These are phyloP conservation scores for Tetramorium alpestre DNA, from an alignment of 1,140 invertebrate genomes.

Conservation along the genomic window DNA sequence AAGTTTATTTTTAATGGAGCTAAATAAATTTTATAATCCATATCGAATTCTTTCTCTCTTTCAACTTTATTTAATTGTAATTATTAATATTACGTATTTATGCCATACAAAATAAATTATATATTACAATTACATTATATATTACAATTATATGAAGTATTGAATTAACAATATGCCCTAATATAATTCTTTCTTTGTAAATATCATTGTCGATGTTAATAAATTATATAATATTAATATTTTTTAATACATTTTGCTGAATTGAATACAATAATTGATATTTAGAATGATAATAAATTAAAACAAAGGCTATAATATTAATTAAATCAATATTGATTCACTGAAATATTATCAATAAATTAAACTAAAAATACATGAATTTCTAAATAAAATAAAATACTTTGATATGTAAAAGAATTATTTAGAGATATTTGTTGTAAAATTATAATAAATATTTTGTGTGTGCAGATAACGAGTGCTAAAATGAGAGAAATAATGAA, in stretches of 20 bases:
- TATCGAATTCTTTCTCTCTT: no score
- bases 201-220: neutral
- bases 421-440: neutral
- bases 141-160: neutral
- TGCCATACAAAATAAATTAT: neutral
- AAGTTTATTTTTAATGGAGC: no score
- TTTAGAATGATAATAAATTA: neutral
- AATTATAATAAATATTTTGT: conserved; percentile 10
- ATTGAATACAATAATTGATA: neutral
- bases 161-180: no score
- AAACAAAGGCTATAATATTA: neutral
- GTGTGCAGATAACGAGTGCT: neutral
- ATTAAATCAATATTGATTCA: neutral
- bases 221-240: neutral
- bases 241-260: neutral
- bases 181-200: neutral
- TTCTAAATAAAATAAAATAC: neutral
- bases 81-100: neutral
- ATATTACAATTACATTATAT: neutral
- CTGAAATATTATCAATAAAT: neutral
- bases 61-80: no score
- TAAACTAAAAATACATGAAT: neutral
- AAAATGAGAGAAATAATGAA: neutral
- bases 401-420: neutral
- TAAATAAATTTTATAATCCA: no score